These are phyloP conservation scores for Nyctibius bracteatus DNA, from an alignment of 2,113 vertebrate species.

Conservation along the genomic window DNA sequence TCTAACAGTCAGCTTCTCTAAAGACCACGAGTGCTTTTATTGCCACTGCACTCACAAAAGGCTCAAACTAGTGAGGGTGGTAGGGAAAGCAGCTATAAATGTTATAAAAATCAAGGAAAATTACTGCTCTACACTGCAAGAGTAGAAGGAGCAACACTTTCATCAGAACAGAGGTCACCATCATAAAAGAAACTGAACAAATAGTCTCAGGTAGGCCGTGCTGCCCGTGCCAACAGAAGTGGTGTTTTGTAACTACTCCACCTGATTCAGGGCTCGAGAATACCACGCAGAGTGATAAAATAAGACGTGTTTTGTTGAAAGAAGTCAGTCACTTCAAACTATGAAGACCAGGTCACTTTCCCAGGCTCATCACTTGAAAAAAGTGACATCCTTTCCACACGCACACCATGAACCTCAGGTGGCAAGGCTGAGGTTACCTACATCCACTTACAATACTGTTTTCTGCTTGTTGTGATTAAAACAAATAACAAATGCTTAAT, in stretches of 20 bases:
- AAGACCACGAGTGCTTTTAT: background rate
- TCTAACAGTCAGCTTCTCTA: background rate
- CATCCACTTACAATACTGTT: background rate
- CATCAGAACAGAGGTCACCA: background rate
- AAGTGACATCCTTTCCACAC: background rate
- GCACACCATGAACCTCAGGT: background rate
- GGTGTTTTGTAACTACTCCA: background rate
- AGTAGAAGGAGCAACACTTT: background rate
- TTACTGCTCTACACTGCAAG: background rate
- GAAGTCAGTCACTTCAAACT: background rate
- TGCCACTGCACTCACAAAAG: background rate
- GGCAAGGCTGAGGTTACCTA: background rate
- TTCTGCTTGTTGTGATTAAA: background rate
- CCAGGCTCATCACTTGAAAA: background rate
- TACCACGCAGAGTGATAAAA: fast-evolving
- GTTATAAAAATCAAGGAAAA: background rate
- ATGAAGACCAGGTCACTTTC: background rate
- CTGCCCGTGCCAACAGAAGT: background rate
- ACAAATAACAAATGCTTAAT: background rate
- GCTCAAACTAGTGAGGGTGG: background rate
- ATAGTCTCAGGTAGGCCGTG: background rate
- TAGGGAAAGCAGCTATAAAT: background rate
- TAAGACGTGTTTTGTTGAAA: background rate
- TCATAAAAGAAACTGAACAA: background rate
- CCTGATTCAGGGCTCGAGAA: background rate